Base-by-base conservation (phyloP, 2,797 vertebrate species). In the Onychomys torridus region DNA sequence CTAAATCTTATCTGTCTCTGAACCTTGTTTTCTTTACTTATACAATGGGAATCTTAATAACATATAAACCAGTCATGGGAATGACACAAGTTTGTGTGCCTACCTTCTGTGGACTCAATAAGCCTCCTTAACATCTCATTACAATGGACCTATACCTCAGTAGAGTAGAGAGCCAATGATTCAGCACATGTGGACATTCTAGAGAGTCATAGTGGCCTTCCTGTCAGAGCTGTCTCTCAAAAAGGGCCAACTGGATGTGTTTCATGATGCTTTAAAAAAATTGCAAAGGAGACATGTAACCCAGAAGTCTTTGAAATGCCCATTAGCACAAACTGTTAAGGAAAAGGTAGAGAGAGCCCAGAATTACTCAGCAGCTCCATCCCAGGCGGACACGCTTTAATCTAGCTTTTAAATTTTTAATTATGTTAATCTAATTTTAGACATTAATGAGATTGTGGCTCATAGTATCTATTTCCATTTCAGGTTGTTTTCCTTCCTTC, bases 391-490 rank as follows among this genome's bases (percentile, higher is more conserved):
- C 93, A 75, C 0, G 16, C 92, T 97, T 95, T 94, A 93, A 96
- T 97, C 97, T 89, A 79, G 95, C 95, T 95, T 93, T 96, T 98
- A 95, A 95, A 97, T 97, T 95, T 97, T 98, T 97, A 96, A 97
- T 97, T 96, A 95, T 49, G 94, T 94, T 97, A 89, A 97, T 97
- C 95, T 97, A 96, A 98, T 97, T 97, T 98, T 97, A 97, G 96
- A 97, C 79, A 83, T 95, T 96, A 97, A 96, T 95, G 96, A 97
- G 96, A 96, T 96, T 89, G 96, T 86, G 91, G 96, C 3, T 0
- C 55, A 40, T 52, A 73, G 81, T 75, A 75, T 97, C 97, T 97
- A 93, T 95, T 97, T 96, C 95, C 92, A 95, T 93, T 95, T 95
- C 86, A 52, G 67, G 43, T 79, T 91, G 77, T 89, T 96, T 95